Percentiles rank a stretch among this genome's conserved stretches.
phyloP scores from a whole-genome alignment of 2,888 invertebrate species.

The Pachliopta kotzebuea region DNA sequence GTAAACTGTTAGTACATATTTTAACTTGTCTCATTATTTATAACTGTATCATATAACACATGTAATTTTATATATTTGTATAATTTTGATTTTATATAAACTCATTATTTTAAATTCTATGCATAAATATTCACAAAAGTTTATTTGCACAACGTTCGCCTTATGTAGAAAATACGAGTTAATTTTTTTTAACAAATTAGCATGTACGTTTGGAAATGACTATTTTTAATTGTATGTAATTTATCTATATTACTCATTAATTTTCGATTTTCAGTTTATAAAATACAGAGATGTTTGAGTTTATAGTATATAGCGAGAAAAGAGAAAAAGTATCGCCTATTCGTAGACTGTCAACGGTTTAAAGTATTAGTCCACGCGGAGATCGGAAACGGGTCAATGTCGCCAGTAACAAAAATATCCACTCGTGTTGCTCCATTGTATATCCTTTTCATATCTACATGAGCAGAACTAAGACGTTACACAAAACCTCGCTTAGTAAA shows the following conservation, averaged over 20 bases:
- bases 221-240: neutral
- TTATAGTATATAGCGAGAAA: neutral
- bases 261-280: neutral
- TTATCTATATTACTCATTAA: neutral
- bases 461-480: conserved; percentile 42
- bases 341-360: conserved; percentile 24
- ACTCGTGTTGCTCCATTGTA: conserved; percentile 38
- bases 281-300: too few relatives aligned
- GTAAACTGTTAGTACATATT: too few relatives aligned
- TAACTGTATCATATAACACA: too few relatives aligned
- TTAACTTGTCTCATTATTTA: too few relatives aligned
- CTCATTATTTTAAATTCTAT: too few relatives aligned
- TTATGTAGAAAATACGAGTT: too few relatives aligned
- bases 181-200: too few relatives aligned
- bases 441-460: conserved; percentile 44
- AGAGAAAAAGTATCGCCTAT: neutral
- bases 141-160: too few relatives aligned
- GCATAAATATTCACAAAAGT: too few relatives aligned
- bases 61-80: too few relatives aligned
- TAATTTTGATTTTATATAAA: too few relatives aligned
- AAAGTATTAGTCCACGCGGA: conserved; percentile 25
- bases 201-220: too few relatives aligned
- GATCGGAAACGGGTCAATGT: conserved; percentile 45
- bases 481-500: conserved; percentile 33
- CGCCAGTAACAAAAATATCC: conserved; percentile 45